Conservation (phyloP, 2,888 invertebrate species). For the Syrphus vitripennis region DNA sequence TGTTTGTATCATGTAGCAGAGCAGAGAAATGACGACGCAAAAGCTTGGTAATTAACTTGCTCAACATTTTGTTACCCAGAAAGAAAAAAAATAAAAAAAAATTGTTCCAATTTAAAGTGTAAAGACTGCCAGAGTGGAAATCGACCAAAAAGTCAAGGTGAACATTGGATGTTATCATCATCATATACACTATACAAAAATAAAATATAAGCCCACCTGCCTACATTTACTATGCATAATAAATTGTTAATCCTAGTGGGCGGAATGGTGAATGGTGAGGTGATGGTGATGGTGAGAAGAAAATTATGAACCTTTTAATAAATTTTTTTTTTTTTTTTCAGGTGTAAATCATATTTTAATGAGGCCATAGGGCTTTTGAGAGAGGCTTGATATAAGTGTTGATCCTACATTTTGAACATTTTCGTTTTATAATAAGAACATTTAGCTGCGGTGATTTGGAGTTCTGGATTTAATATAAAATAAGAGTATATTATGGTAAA, state of each 20-base stretch:
- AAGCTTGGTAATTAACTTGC: slow-evolving; percentile 50
- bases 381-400: slow-evolving; percentile 41
- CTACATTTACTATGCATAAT: not conserved
- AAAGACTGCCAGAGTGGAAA: not conserved
- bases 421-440: slow-evolving; percentile 30
- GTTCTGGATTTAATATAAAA: not conserved
- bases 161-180: not conserved
- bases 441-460: slow-evolving; percentile 19
- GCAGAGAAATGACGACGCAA: not conserved
- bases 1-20: not conserved
- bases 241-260: slow-evolving; percentile 3
- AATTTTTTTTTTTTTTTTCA: no score
- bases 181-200: no score
- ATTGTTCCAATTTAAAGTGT: slow-evolving; percentile 48
- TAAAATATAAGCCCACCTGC: not conserved
- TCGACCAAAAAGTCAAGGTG: slow-evolving; percentile 58
- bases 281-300: not conserved
- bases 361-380: slow-evolving; percentile 51
- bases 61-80: slow-evolving; percentile 26
- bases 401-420: slow-evolving; percentile 41
- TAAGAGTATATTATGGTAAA: not conserved
- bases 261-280: not conserved
- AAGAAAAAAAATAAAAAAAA: slow-evolving; percentile 10
- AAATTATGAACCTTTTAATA: slow-evolving; percentile 56
- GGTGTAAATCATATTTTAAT: slow-evolving; percentile 67